Conservation (phyloP, 2,888 invertebrate species). For the Pseudoips prasinana region DNA sequence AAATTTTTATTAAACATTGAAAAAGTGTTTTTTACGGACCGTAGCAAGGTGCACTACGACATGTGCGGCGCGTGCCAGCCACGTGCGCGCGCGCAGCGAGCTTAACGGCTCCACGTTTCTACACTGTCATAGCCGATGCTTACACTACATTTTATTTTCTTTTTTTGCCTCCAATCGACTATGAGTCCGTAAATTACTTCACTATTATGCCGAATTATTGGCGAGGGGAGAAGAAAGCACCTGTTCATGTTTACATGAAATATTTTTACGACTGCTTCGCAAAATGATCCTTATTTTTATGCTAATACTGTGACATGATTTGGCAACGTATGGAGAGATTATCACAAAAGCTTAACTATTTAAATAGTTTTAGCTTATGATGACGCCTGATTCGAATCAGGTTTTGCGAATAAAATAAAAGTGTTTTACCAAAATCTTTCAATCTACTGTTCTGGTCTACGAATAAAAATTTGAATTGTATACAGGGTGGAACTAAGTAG, state of each 20-base stretch:
- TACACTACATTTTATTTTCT: conserved; percentile 44
- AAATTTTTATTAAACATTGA: no score
- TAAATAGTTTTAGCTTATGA: no score
- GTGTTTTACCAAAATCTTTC: no score
- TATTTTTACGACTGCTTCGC: conserved; percentile 52
- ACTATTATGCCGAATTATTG: conserved; percentile 57
- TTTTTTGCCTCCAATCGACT: conserved; percentile 57
- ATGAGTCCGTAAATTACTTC: conserved; percentile 65
- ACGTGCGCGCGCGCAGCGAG: conserved; percentile 56
- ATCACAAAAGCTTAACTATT: no score
- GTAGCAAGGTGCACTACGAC: conserved; percentile 63
- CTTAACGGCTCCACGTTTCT: conserved; percentile 44
- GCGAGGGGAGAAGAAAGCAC: conserved; percentile 51
- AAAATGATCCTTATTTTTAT: conserved; percentile 35
- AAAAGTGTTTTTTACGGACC: conserved; percentile 55
- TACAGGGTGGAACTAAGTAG: no score
- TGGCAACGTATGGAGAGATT: no score
- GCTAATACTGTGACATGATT: conserved; percentile 14
- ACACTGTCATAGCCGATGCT: conserved; percentile 71
- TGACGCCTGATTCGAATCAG: no score
- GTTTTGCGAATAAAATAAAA: no score
- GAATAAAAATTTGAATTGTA: no score
- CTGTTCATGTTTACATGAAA: conserved; percentile 60
- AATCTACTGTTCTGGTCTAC: no score
- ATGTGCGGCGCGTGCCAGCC: conserved; percentile 50